A percentile compares a stretch with the other conserved stretches of the same genome.
These are phyloP conservation scores for Agraylea sexmaculata DNA, from an alignment of 1,140 invertebrate species.

Conservation along the genomic window DNA sequence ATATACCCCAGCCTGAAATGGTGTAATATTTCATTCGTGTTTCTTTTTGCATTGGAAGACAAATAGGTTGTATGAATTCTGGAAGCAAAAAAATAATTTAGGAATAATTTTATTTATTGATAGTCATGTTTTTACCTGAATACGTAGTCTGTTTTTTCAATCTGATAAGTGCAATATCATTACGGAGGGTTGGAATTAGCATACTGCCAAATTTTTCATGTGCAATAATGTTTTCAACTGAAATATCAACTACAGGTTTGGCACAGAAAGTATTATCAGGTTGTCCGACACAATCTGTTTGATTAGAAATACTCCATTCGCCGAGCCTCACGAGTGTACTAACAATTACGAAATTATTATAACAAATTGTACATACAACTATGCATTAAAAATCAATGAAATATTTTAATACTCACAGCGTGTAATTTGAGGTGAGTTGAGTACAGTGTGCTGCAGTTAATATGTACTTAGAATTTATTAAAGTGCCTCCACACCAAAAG, in stretches of 20 bases:
- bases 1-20: slow-evolving; percentile 17
- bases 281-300: slow-evolving; percentile 8
- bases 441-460: slow-evolving; percentile 16
- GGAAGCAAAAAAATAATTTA: no score
- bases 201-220: slow-evolving; percentile 7
- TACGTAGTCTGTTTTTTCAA: no score
- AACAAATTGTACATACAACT: not conserved
- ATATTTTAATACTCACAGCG: slow-evolving; percentile 10
- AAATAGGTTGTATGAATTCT: no score
- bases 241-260: slow-evolving; percentile 4
- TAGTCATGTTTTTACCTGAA: no score
- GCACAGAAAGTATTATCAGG: not conserved
- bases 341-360: slow-evolving; percentile 3
- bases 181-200: slow-evolving; percentile 3
- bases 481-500: slow-evolving; percentile 14
- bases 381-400: not conserved
- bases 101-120: no score
- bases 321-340: slow-evolving; percentile 13
- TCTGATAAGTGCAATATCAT: slow-evolving; percentile 9
- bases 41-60: no score
- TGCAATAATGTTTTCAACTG: slow-evolving; percentile 10
- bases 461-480: slow-evolving; percentile 14
- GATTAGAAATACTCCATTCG: slow-evolving; percentile 14
- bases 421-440: not conserved
- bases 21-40: no score